Percentiles rank a stretch among this genome's conserved stretches.
phyloP scores from a whole-genome alignment of 2,888 invertebrate species.

The Drosophila seclusa region DNA sequence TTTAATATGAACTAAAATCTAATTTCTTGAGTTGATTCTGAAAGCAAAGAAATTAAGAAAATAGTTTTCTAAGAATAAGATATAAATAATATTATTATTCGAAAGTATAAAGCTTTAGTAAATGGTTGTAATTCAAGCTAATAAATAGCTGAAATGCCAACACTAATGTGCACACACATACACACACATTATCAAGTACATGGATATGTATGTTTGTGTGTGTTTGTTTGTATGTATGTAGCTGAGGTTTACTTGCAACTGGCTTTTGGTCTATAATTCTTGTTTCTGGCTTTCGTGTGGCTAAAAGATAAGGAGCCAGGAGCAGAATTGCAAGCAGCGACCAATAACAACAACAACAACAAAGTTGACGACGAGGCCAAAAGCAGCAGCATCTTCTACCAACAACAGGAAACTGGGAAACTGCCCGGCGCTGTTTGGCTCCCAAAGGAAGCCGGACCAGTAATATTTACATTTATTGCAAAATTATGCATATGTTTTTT shows the following conservation, averaged over 20 bases:
- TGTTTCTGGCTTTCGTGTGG: conserved; percentile 76
- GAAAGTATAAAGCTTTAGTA: not conserved
- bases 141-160: not conserved
- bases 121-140: not conserved
- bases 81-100: not conserved
- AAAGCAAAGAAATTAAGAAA: not conserved
- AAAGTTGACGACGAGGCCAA: not conserved
- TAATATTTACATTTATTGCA: conserved; percentile 64
- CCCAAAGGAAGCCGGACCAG: conserved; percentile 71
- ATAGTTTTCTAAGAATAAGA: not conserved
- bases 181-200: conserved; percentile 23
- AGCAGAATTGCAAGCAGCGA: conserved; percentile 33
- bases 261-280: conserved; percentile 79
- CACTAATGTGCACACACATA: conserved; percentile 35
- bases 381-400: conserved; percentile 35
- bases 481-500: conserved; percentile 60
- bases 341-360: conserved; percentile 1
- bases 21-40: not conserved
- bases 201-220: not conserved
- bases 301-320: conserved; percentile 71
- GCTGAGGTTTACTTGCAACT: conserved; percentile 63
- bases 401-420: conserved; percentile 65
- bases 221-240: conserved; percentile 23
- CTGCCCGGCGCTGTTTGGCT: conserved; percentile 67
- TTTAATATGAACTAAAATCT: not conserved